Percentiles rank a stretch among this genome's conserved stretches.
These are phyloP conservation scores for Naso thynnoides DNA, from an alignment of 2,797 vertebrate species.

Conservation along the genomic window DNA sequence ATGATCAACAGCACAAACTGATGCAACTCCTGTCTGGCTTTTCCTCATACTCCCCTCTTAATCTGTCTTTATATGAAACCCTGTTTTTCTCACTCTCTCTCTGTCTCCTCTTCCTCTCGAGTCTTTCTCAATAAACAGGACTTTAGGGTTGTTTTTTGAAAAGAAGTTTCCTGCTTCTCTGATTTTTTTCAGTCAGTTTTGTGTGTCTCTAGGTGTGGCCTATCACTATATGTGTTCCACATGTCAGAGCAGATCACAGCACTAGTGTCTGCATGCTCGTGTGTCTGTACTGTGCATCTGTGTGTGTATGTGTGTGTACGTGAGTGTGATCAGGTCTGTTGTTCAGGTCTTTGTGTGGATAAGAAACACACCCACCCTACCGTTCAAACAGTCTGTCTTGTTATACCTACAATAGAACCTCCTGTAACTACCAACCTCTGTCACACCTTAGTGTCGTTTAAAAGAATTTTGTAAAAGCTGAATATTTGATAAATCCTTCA, in stretches of 20 bases:
- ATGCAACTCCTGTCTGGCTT: slow-evolving; percentile 37
- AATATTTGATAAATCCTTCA: not conserved
- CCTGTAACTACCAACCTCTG: not conserved
- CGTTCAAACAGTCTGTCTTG: slow-evolving; percentile 11
- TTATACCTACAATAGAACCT: slow-evolving; percentile 7
- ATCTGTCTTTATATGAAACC: not conserved
- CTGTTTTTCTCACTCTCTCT: slow-evolving; percentile 1
- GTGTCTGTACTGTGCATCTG: not conserved
- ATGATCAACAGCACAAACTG: slow-evolving; percentile 60
- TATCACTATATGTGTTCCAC: not conserved
- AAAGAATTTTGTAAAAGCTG: not conserved
- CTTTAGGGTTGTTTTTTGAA: not conserved
- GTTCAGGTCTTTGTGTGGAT: slow-evolving; percentile 12
- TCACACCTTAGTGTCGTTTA: not conserved
- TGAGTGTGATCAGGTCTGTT: not conserved
- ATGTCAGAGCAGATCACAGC: slow-evolving; percentile 27
- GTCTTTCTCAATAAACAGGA: not conserved
- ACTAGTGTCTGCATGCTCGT: slow-evolving; percentile 38
- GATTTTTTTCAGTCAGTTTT: not conserved
- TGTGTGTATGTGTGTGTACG: not conserved
- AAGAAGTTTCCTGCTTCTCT: slow-evolving; percentile 3
- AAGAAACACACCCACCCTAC: slow-evolving; percentile 27
- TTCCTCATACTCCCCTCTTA: slow-evolving; percentile 3
- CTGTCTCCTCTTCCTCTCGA: not conserved
- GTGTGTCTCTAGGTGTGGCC: slow-evolving; percentile 36